Conservation (phyloP, 2,888 invertebrate species). For the Carcina quercana region DNA sequence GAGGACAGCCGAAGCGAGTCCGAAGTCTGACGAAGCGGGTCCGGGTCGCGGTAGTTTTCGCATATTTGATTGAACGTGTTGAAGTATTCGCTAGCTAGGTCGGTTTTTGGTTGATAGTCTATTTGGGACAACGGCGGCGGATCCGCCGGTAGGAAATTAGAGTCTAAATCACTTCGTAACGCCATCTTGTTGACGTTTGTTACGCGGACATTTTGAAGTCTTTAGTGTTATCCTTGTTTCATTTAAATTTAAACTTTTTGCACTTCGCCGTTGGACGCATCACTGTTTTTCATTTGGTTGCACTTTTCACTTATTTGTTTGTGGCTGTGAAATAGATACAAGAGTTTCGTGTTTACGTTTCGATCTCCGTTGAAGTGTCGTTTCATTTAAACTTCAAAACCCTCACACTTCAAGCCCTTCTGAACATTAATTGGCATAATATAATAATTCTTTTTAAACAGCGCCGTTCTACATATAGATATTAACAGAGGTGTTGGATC, state of each 20-base stretch:
- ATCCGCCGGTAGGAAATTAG: constrained; percentile 69
- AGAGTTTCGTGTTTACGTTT: constrained; percentile 16
- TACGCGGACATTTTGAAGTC: constrained; percentile 1
- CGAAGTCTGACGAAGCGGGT: constrained; percentile 44
- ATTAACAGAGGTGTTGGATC: too few species aligned
- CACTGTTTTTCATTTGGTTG: constrained; percentile 24
- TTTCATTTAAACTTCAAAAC: too few species aligned
- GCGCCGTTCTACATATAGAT: too few species aligned
- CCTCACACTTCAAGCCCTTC: too few species aligned
- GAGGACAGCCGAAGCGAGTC: constrained; percentile 15
- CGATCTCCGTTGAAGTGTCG: too few species aligned
- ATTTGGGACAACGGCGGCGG: constrained; percentile 68
- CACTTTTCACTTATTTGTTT: constrained; percentile 2
- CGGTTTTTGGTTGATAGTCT: constrained; percentile 48
- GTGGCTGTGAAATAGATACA: not conserved
- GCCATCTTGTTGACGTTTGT: constrained; percentile 34
- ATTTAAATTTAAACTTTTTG: constrained; percentile 55
- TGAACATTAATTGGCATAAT: too few species aligned
- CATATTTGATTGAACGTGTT: constrained; percentile 66
- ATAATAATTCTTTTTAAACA: too few species aligned
- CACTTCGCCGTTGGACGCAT: constrained; percentile 42
- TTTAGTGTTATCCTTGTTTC: not conserved
- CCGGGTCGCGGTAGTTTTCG: constrained; percentile 53
- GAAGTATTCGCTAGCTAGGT: constrained; percentile 60
- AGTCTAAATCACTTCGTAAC: constrained; percentile 62